These are phyloP conservation scores for Antheraea assamensis DNA, from an alignment of 2,888 invertebrate genomes.

Conservation along the genomic window DNA sequence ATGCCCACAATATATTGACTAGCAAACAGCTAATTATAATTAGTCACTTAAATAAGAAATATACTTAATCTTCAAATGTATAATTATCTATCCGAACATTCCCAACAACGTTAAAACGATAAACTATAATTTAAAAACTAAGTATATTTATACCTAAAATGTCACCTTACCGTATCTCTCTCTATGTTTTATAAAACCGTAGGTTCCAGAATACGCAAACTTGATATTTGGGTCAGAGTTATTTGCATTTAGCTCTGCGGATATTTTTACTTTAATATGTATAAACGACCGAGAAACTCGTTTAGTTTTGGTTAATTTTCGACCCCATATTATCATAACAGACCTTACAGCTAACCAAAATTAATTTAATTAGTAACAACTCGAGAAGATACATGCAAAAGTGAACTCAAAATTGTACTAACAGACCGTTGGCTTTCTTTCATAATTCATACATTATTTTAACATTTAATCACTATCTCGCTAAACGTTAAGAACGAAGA, in stretches of 20 bases:
- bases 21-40: too few relatives aligned
- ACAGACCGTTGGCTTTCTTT: too few relatives aligned
- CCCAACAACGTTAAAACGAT: background rate
- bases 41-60: too few relatives aligned
- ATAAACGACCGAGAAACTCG: conserved; percentile 23
- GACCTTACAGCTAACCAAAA: background rate
- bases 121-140: background rate
- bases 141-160: background rate
- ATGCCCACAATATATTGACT: too few relatives aligned
- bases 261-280: conserved; percentile 30
- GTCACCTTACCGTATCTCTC: background rate
- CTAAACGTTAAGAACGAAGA: too few relatives aligned
- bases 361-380: background rate
- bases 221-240: conserved; percentile 21
- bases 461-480: too few relatives aligned
- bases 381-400: too few relatives aligned
- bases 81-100: background rate
- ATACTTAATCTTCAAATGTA: too few relatives aligned
- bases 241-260: conserved; percentile 26
- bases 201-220: background rate
- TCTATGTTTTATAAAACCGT: background rate
- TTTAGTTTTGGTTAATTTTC: conserved; percentile 4
- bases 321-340: background rate
- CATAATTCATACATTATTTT: too few relatives aligned
- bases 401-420: too few relatives aligned